Evolutionary conservation across 2,797 vertebrate species (phyloP), one percentile per base, ranked within the genome.

Genomic region (Sebastes hopkinsi): DNA sequence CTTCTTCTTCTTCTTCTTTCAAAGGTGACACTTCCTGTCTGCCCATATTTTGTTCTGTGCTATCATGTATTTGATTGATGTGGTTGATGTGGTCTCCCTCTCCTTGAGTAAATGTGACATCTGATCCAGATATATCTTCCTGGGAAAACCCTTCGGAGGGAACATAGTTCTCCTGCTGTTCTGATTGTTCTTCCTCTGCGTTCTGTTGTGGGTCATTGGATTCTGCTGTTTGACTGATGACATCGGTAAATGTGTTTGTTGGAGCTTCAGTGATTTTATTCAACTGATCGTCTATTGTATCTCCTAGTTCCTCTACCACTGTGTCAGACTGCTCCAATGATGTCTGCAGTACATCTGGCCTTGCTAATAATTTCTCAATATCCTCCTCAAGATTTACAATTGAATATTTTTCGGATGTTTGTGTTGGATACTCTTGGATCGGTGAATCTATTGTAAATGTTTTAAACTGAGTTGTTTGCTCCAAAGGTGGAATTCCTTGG

Each of bases 401-500:
- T 20, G 54, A 29, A 65, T 27, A 23, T 69, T 25, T 30, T 55
- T 77, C 75, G 36, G 72, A 23, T 34, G 30, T 82, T 70, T 68
- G 68, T 23, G 25, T 29, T 60, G 13, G 34, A 79, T 55, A 8
- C 34, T 72, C 74, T 42, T 64, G 36, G 11, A 30, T 42, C 38
- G 38, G 6, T 32, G 20, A 69, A 74, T 60, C 46, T 32, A 29
- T 50, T 52, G 12, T 58, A n/a, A 4, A 9, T 50, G 65, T n/a
- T 54, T 55, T 77, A 59, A n/a, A 25, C n/a, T 11, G 25, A 1
- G 3, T 22, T 89, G 83, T 75, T 94, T 92, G 61, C 66, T 54
- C 52, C 81, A 69, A 30, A 90, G 72, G 58, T 16, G 50, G 12
- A 34, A 38, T 67, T 74, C 12, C 73, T 61, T 81, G 71, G 6